A percentile compares a stretch with the other conserved stretches of the same genome.
phyloP scores from a whole-genome alignment of 2,888 invertebrate genomes.

The Toxonevra muliebris region DNA sequence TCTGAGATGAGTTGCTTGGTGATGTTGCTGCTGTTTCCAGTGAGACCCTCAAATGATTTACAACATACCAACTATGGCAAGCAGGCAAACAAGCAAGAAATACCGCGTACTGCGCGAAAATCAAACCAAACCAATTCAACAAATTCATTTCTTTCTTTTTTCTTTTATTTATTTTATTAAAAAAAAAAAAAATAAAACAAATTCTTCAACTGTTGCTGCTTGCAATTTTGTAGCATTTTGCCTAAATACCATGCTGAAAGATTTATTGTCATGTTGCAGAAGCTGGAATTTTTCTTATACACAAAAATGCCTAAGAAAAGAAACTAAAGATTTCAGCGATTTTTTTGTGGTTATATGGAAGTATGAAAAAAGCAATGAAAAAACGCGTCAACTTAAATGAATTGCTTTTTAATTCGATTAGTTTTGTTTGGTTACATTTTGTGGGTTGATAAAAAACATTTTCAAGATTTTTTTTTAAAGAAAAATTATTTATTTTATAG shows the following conservation, averaged over 20 bases:
- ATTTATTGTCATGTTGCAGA: conserved; percentile 59
- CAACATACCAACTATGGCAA: too few species aligned
- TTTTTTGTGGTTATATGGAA: conserved; percentile 20
- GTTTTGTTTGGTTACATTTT: conserved; percentile 30
- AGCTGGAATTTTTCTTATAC: conserved; percentile 19
- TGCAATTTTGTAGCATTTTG: conserved; percentile 42
- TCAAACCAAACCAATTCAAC: not conserved
- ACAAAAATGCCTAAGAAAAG: conserved; percentile 5
- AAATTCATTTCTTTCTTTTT: not conserved
- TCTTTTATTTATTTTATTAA: too few species aligned
- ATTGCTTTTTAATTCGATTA: conserved; percentile 63
- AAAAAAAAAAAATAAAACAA: not conserved
- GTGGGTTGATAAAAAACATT: not conserved
- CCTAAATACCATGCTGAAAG: conserved; percentile 62
- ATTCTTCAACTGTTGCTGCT: not conserved
- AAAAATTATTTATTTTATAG: not conserved
- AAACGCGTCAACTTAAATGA: conserved; percentile 47
- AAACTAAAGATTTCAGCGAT: conserved; percentile 14
- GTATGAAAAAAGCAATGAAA: conserved; percentile 14
- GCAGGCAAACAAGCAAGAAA: too few species aligned
- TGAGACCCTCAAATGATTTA: too few species aligned
- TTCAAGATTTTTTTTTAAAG: not conserved
- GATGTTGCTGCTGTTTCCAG: too few species aligned
- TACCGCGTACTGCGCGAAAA: not conserved
- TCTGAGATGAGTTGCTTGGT: too few species aligned